Evolutionary conservation across 1,140 invertebrate genomes (phyloP).

Genomic region (Andricus grossulariae): DNA sequence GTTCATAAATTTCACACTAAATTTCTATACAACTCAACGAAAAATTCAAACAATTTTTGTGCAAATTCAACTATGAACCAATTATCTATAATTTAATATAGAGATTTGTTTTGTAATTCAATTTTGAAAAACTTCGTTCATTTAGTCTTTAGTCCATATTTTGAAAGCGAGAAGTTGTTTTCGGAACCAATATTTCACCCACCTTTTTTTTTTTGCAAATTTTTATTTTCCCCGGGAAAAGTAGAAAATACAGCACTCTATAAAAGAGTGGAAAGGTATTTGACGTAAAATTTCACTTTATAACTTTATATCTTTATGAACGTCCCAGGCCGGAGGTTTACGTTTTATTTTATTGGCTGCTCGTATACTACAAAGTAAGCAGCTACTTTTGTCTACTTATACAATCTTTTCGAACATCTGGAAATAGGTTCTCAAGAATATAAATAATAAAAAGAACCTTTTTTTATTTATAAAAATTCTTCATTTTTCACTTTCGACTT

Average conservation of each 20-base stretch:
- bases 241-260: neutral
- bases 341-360: conserved; percentile 14
- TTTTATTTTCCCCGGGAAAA: neutral
- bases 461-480: neutral
- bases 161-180: too few relatives aligned
- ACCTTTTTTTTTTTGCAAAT: too few relatives aligned
- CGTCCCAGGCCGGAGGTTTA: neutral
- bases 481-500: neutral
- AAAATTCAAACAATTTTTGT: too few relatives aligned
- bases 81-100: too few relatives aligned
- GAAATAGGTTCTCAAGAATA: neutral
- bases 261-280: neutral
- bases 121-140: too few relatives aligned
- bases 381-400: conserved; percentile 1
- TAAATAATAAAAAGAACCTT: neutral
- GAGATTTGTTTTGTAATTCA: too few relatives aligned
- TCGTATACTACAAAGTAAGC: conserved; percentile 3
- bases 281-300: conserved; percentile 7
- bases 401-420: conserved; percentile 8
- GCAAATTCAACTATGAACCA: too few relatives aligned
- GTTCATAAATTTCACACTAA: too few relatives aligned
- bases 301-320: neutral
- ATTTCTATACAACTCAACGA: too few relatives aligned
- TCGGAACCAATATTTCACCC: too few relatives aligned
- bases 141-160: too few relatives aligned